A percentile compares a stretch with the other conserved stretches of the same genome.
Conservation (phyloP, 2,113 vertebrate genomes). For the Hystrix cristata region DNA sequence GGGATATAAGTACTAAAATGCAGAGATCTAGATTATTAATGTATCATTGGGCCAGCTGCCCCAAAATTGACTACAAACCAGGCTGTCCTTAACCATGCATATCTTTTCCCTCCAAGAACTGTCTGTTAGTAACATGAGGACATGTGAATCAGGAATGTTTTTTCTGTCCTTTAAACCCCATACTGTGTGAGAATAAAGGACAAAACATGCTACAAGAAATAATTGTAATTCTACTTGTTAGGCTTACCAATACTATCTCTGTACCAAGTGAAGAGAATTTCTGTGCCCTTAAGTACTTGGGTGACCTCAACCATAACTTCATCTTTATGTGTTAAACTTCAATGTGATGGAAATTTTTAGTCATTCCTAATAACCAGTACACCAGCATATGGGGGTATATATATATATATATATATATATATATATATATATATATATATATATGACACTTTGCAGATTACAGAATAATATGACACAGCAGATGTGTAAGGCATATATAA, state of each 20-base stretch:
- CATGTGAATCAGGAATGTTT: neutral
- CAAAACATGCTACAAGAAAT: neutral
- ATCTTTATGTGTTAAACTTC: slow-evolving; percentile 5
- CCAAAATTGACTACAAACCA: neutral
- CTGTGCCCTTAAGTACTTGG: neutral
- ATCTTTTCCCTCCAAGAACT: neutral
- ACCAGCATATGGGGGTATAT: neutral
- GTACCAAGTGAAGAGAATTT: neutral
- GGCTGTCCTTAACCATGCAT: neutral
- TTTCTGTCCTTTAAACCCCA: neutral
- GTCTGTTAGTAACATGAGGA: neutral
- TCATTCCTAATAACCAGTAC: neutral
- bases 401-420: too few species aligned
- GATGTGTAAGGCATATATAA: neutral
- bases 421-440: too few species aligned
- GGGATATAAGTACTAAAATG: neutral
- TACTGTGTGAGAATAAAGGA: neutral
- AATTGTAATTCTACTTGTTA: neutral
- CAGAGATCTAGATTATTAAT: neutral
- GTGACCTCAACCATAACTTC: neutral
- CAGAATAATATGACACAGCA: neutral
- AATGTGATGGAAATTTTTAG: neutral
- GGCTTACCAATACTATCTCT: neutral
- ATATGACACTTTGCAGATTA: neutral
- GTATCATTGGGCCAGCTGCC: neutral